A percentile compares a stretch with the other conserved stretches of the same genome.
Evolutionary conservation across 2,888 invertebrate genomes (phyloP).

Genomic region (Cryptocheilus praepositus): DNA sequence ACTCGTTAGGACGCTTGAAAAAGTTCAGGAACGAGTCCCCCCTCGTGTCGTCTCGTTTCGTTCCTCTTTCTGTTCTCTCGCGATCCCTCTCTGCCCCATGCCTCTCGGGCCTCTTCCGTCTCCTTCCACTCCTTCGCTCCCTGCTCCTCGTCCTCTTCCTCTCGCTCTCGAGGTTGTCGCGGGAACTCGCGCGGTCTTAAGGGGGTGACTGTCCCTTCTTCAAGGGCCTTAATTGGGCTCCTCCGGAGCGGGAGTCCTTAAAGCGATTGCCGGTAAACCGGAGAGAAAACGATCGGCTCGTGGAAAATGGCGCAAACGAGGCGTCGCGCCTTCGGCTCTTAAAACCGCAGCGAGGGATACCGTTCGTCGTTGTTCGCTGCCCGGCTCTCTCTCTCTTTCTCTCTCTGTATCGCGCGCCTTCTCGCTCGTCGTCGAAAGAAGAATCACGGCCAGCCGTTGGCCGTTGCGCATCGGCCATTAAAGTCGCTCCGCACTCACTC

Average conservation of each 20-base stretch:
- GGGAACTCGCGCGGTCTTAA: conserved; percentile 7
- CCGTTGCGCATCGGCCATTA: conserved; percentile 42
- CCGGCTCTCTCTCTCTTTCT: background rate
- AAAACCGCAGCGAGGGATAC: conserved; percentile 3
- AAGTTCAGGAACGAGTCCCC: conserved; percentile 7
- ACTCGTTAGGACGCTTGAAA: conserved; percentile 11
- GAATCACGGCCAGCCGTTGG: conserved; percentile 39
- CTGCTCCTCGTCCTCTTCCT: background rate
- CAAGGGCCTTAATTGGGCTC: conserved; percentile 28
- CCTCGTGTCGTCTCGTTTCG: no score
- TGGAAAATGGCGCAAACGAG: conserved; percentile 55
- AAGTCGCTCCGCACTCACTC: conserved; percentile 35
- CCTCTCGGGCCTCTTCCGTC: no score
- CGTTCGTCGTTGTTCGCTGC: background rate
- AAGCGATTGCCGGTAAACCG: conserved; percentile 49
- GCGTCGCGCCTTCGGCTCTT: conserved; percentile 36
- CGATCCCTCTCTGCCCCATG: no score
- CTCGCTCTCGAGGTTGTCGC: background rate
- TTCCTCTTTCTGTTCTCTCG: background rate
- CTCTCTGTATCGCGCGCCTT: conserved; percentile 35
- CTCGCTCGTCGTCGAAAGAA: conserved; percentile 31
- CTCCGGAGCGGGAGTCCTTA: conserved; percentile 26
- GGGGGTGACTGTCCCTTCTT: conserved; percentile 18
- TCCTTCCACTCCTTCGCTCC: no score
- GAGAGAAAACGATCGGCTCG: conserved; percentile 48